phyloP scores from a whole-genome alignment of 2,113 vertebrate species.

The Marmota flaviventris region DNA sequence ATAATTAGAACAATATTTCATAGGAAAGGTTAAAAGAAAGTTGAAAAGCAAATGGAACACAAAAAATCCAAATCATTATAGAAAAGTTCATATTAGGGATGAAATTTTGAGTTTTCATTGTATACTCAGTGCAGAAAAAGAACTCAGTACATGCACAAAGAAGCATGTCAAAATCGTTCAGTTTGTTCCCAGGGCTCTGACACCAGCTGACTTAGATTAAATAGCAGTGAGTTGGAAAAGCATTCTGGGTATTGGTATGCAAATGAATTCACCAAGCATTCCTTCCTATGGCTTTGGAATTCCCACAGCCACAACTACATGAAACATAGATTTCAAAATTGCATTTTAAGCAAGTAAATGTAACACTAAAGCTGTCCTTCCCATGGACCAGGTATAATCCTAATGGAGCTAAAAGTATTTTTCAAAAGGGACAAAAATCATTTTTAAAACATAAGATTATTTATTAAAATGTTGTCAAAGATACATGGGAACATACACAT shows the following conservation, averaged over 20 bases:
- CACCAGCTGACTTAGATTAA: constrained; percentile 83
- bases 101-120: constrained; percentile 66
- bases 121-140: constrained; percentile 68
- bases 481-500: not conserved
- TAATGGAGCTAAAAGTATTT: constrained; percentile 39
- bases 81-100: constrained; percentile 43
- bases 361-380: constrained; percentile 59
- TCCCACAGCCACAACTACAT: constrained; percentile 78
- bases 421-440: constrained; percentile 56
- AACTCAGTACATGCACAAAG: constrained; percentile 73
- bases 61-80: constrained; percentile 41
- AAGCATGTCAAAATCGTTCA: constrained; percentile 77
- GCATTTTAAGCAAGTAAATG: constrained; percentile 71
- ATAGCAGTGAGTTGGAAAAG: constrained; percentile 83
- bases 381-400: constrained; percentile 20
- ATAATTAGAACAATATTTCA: not conserved
- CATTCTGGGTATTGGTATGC: constrained; percentile 82
- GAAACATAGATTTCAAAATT: constrained; percentile 74
- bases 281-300: constrained; percentile 79
- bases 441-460: constrained; percentile 40
- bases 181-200: constrained; percentile 81
- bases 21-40: constrained; percentile 57
- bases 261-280: constrained; percentile 80
- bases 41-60: constrained; percentile 27
- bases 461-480: constrained; percentile 52